phyloP scores from a whole-genome alignment of 2,797 vertebrate genomes.

The Oreochromis mossambicus region DNA sequence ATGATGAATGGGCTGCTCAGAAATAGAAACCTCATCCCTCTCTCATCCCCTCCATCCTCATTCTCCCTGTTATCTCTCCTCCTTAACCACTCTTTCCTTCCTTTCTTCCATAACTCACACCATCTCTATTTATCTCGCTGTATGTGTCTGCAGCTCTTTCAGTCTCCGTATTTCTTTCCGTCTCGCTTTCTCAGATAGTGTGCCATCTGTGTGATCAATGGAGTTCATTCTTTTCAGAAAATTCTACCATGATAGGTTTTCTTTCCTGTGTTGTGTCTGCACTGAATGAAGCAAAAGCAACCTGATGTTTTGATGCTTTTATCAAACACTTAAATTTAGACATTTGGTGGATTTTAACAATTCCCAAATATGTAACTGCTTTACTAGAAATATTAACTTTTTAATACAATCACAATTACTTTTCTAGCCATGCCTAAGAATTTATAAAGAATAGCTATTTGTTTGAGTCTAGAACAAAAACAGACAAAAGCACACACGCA shows the following conservation, averaged over 20 bases:
- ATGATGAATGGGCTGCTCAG: slow-evolving; percentile 62
- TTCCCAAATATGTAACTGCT: neutral
- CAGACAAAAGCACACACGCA: neutral
- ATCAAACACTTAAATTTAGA: neutral
- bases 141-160: slow-evolving; percentile 19
- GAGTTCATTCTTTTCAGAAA: slow-evolving; percentile 60
- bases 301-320: slow-evolving; percentile 19
- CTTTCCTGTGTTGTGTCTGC: neutral
- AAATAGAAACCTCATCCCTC: slow-evolving; percentile 72
- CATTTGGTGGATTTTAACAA: neutral
- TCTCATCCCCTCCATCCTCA: slow-evolving; percentile 45
- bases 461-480: neutral
- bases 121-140: slow-evolving; percentile 34
- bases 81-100: slow-evolving; percentile 23
- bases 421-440: neutral
- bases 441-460: neutral
- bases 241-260: slow-evolving; percentile 57
- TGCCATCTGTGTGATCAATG: slow-evolving; percentile 68
- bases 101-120: slow-evolving; percentile 27
- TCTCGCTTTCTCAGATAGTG: slow-evolving; percentile 24
- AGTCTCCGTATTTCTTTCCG: neutral
- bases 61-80: slow-evolving; percentile 43
- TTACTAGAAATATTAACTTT: neutral
- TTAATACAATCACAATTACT: neutral
- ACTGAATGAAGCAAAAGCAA: slow-evolving; percentile 13